Evolutionary conservation across 2,888 invertebrate species (phyloP).

Genomic region (Eudemis profundana): DNA sequence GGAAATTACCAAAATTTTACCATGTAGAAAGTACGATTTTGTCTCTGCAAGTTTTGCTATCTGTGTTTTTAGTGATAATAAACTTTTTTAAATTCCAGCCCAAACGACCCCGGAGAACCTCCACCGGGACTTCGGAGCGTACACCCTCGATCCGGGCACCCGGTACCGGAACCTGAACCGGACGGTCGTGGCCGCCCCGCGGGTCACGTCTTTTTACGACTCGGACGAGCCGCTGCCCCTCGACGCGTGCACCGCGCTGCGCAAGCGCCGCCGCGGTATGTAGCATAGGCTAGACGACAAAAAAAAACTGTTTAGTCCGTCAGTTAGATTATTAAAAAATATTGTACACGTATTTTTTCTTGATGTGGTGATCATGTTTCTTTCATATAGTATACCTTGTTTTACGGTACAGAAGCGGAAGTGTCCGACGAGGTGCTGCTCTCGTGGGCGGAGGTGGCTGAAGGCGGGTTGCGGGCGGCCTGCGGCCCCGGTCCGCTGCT

Average conservation of each 20-base stretch:
- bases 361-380: too few relatives aligned
- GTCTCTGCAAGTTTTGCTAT: too few relatives aligned
- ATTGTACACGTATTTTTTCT: too few relatives aligned
- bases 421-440: slow-evolving; percentile 91
- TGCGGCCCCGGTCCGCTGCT: slow-evolving; percentile 86
- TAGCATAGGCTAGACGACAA: too few relatives aligned
- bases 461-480: slow-evolving; percentile 65
- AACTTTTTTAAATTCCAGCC: slow-evolving; percentile 79
- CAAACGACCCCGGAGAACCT: slow-evolving; percentile 99
- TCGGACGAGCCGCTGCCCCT: slow-evolving; percentile 74
- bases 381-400: too few relatives aligned
- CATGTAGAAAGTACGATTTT: too few relatives aligned
- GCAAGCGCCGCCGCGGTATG: slow-evolving; percentile 54
- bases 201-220: slow-evolving; percentile 84
- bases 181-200: slow-evolving; percentile 90
- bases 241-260: slow-evolving; percentile 61
- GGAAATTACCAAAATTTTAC: too few relatives aligned
- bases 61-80: too few relatives aligned
- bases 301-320: background rate
- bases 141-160: slow-evolving; percentile 94
- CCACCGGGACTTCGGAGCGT: slow-evolving; percentile 94
- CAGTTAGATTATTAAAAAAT: too few relatives aligned
- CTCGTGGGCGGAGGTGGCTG: slow-evolving; percentile 88
- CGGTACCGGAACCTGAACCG: slow-evolving; percentile 93
- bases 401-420: slow-evolving; percentile 83